A percentile compares a stretch with the other conserved stretches of the same genome.
Evolutionary conservation across 2,888 invertebrate genomes (phyloP).

Genomic region (Metalampra italica): DNA sequence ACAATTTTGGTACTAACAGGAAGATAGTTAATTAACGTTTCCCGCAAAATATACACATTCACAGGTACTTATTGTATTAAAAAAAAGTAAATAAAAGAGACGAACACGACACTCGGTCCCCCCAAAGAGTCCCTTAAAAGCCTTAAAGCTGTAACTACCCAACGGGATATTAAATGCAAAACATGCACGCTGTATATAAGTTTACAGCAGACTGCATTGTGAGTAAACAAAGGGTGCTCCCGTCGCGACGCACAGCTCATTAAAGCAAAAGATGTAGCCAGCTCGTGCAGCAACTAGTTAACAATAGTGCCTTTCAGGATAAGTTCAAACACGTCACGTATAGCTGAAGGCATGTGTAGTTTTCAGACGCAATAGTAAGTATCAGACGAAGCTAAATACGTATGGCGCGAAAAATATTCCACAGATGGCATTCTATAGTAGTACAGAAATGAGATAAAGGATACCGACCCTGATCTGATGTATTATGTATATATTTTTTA

Average conservation of each 20-base stretch:
- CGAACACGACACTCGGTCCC: too few relatives aligned
- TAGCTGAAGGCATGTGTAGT: neutral
- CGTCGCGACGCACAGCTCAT: conserved; percentile 1
- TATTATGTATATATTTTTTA: too few relatives aligned
- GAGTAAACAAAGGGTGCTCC: conserved; percentile 7
- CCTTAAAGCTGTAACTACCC: neutral
- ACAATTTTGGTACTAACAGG: too few relatives aligned
- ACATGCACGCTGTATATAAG: neutral
- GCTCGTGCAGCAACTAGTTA: neutral
- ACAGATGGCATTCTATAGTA: too few relatives aligned
- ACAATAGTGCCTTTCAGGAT: neutral
- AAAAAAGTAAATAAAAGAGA: too few relatives aligned
- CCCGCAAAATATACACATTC: too few relatives aligned
- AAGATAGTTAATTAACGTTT: too few relatives aligned
- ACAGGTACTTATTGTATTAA: too few relatives aligned
- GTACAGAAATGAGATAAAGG: too few relatives aligned
- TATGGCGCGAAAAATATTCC: too few relatives aligned
- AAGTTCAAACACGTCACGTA: neutral
- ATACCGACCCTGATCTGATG: too few relatives aligned
- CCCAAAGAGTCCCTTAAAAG: neutral
- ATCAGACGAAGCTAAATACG: too few relatives aligned
- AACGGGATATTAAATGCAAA: neutral
- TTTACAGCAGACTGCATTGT: conserved; percentile 5
- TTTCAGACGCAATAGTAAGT: neutral
- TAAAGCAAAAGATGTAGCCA: neutral